A percentile compares a stretch with the other conserved stretches of the same genome.
Evolutionary conservation across 2,113 vertebrate species (phyloP).

Genomic region (Notechis scutatus): DNA sequence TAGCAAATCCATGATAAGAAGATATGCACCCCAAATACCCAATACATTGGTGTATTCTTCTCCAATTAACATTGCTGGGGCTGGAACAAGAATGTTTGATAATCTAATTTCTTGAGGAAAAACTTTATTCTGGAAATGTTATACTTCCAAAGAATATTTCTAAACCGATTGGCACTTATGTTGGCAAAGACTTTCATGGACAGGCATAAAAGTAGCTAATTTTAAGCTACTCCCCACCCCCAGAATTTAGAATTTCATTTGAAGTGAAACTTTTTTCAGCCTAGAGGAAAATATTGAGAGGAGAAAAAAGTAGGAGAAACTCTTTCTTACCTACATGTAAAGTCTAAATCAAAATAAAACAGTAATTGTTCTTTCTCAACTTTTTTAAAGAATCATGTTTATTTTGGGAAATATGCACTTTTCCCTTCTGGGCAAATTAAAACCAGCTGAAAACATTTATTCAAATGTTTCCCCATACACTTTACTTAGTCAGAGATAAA

Average conservation of each 20-base stretch:
- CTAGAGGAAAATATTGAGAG: neutral
- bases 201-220: neutral
- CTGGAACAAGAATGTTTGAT: neutral
- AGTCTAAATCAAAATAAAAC: conserved; percentile 51
- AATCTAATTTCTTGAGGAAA: conserved; percentile 2
- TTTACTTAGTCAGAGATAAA: conserved; percentile 59
- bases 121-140: neutral
- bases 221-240: neutral
- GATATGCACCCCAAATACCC: neutral
- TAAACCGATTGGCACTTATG: neutral
- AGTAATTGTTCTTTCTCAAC: conserved; percentile 48
- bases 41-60: neutral
- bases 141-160: neutral
- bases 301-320: neutral
- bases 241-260: neutral
- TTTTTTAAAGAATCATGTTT: conserved; percentile 49
- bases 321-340: conserved; percentile 36
- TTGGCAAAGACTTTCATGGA: conserved; percentile 1
- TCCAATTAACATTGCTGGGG: neutral
- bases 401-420: conserved; percentile 51
- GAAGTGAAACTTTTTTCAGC: conserved; percentile 3
- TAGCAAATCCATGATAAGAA: neutral
- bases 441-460: conserved; percentile 62
- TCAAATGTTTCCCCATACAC: conserved; percentile 52
- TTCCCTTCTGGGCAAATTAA: conserved; percentile 51